Percentiles rank a stretch among this genome's conserved stretches.
phyloP scores from a whole-genome alignment of 2,113 vertebrate genomes.

The Casuarius casuarius region DNA sequence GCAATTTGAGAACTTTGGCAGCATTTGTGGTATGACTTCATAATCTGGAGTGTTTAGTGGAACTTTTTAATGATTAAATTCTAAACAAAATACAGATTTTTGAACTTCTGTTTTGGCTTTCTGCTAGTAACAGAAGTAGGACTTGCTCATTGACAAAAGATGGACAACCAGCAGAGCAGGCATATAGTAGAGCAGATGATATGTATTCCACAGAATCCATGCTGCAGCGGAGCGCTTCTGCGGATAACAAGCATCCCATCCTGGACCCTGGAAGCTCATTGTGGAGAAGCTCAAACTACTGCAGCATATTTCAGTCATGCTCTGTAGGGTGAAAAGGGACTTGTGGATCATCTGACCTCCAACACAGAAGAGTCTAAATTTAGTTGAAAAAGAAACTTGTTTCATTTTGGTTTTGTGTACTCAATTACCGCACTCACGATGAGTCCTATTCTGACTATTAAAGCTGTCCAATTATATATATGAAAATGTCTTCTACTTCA shows the following conservation, averaged over 20 bases:
- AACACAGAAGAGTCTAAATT: background rate
- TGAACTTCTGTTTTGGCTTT: background rate
- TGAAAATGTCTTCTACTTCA: conserved; percentile 2
- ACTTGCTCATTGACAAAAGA: background rate
- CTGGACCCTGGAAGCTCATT: background rate
- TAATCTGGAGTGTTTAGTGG: background rate
- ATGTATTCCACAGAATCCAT: background rate
- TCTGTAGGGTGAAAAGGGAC: background rate
- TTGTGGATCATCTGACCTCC: background rate
- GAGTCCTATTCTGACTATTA: background rate
- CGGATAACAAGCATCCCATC: background rate
- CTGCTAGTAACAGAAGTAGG: background rate
- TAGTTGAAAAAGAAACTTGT: background rate
- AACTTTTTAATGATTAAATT: background rate
- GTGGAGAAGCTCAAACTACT: background rate
- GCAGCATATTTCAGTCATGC: background rate
- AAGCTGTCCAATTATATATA: background rate
- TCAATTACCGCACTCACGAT: background rate
- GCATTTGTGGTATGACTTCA: background rate
- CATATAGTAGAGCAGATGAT: background rate
- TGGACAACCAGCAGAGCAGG: background rate
- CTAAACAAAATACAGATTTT: background rate
- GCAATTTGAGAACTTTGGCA: background rate
- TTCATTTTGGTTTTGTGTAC: background rate
- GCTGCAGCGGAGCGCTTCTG: accelerated